Conservation (phyloP, 2,113 vertebrate genomes). For the Thalassarche chlororhynchos region DNA sequence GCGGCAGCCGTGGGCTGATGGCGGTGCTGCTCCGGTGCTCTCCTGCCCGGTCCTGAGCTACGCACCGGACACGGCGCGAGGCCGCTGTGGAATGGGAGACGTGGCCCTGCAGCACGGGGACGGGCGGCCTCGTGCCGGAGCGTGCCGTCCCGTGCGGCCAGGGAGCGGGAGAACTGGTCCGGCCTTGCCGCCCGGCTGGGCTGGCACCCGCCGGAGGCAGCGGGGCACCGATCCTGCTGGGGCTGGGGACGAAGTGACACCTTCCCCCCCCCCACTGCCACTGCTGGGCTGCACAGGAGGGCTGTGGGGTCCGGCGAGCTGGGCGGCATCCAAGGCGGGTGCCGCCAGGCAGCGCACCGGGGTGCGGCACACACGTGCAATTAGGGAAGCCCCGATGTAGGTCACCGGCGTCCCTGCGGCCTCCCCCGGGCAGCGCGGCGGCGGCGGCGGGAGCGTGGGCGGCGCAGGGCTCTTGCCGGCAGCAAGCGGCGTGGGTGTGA, state of each 20-base stretch:
- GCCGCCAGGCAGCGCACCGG: not conserved
- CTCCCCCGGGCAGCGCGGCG: not conserved
- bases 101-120: not conserved
- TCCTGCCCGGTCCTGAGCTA: not conserved
- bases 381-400: not conserved
- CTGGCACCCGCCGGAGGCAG: not conserved
- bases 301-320: not conserved
- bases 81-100: accelerated
- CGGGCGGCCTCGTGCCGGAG: not conserved
- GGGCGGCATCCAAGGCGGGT: not conserved
- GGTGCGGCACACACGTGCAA: not conserved
- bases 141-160: accelerated
- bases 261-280: not conserved
- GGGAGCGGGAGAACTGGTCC: not conserved
- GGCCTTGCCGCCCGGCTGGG: not conserved
- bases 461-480: not conserved
- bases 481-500: not conserved
- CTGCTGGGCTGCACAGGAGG: not conserved
- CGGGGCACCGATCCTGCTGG: not conserved
- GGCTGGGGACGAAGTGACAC: not conserved
- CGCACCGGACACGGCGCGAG: accelerated
- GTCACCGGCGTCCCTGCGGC: not conserved
- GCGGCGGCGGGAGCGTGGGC: not conserved
- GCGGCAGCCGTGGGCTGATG: not conserved
- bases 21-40: too few species aligned